These are phyloP conservation scores for Platycheirus albimanus DNA, from an alignment of 2,888 invertebrate genomes.

Conservation along the genomic window DNA sequence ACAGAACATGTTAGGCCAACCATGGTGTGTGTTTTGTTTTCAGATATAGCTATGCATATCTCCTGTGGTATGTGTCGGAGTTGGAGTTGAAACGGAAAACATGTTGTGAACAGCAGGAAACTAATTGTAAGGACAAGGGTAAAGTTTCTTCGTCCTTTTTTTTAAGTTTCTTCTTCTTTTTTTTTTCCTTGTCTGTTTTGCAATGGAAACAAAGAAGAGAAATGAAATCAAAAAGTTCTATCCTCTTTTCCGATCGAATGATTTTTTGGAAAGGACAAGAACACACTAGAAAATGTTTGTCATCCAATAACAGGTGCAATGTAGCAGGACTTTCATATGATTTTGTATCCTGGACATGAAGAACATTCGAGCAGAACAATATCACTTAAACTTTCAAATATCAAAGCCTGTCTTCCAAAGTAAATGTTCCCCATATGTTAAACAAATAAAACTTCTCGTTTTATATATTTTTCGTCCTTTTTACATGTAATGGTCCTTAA, in stretches of 20 bases:
- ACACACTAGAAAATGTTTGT: constrained; percentile 4
- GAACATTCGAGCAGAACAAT: background rate
- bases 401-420: background rate
- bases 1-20: constrained; percentile 11
- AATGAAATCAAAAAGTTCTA: constrained; percentile 14
- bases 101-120: constrained; percentile 66
- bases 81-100: constrained; percentile 44
- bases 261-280: background rate
- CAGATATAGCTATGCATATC: constrained; percentile 46
- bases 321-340: background rate
- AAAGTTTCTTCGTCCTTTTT: constrained; percentile 16
- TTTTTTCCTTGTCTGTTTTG: too few relatives aligned
- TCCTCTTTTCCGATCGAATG: constrained; percentile 8
- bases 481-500: constrained; percentile 10
- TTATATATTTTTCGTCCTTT: background rate
- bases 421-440: constrained; percentile 10
- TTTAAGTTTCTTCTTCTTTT: background rate
- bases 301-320: background rate
- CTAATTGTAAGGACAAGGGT: constrained; percentile 38
- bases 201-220: background rate
- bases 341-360: background rate
- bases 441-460: constrained; percentile 11
- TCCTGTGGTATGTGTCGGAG: constrained; percentile 36
- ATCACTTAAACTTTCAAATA: background rate
- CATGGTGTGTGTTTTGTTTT: constrained; percentile 1